These are phyloP conservation scores for Drosophila neoperkinsi DNA, from an alignment of 2,888 invertebrate genomes.

Conservation along the genomic window DNA sequence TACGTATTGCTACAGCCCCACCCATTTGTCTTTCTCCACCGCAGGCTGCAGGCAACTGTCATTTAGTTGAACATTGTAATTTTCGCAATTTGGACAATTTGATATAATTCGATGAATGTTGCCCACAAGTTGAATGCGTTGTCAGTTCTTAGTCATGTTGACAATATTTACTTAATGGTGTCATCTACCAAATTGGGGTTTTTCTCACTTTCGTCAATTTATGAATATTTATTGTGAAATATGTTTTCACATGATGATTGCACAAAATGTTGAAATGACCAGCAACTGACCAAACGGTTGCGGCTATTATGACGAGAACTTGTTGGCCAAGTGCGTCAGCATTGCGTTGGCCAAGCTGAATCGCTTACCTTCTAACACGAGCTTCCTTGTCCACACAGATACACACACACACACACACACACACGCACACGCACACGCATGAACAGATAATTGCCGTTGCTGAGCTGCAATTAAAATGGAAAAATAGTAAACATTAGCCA, in stretches of 20 bases:
- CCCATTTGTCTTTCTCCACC: constrained; percentile 54
- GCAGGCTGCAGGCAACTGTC: constrained; percentile 18
- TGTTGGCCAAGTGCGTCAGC: constrained; percentile 30
- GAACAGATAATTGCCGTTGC: constrained; percentile 54
- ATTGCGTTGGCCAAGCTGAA: constrained; percentile 25
- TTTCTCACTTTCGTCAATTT: constrained; percentile 3
- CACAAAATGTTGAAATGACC: constrained; percentile 33
- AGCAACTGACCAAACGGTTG: neutral
- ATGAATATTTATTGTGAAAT: constrained; percentile 55
- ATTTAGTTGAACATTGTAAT: constrained; percentile 41
- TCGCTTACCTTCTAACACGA: constrained; percentile 59
- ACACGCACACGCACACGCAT: neutral
- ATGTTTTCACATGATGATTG: constrained; percentile 45
- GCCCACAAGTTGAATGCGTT: constrained; percentile 27
- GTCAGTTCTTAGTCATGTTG: constrained; percentile 58
- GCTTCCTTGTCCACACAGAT: constrained; percentile 47
- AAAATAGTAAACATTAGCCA: constrained; percentile 65
- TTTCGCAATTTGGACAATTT: constrained; percentile 18
- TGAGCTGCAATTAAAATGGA: constrained; percentile 66
- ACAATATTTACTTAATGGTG: constrained; percentile 47
- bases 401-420: constrained; percentile 3
- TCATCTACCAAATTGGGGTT: constrained; percentile 33
- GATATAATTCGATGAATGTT: constrained; percentile 8
- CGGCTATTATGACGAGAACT: constrained; percentile 40
- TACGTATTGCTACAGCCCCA: too few relatives aligned